Percentiles rank a stretch among this genome's conserved stretches.
phyloP scores from a whole-genome alignment of 64 coral and sea anemone genomes.

The Montipora capricornis region DNA sequence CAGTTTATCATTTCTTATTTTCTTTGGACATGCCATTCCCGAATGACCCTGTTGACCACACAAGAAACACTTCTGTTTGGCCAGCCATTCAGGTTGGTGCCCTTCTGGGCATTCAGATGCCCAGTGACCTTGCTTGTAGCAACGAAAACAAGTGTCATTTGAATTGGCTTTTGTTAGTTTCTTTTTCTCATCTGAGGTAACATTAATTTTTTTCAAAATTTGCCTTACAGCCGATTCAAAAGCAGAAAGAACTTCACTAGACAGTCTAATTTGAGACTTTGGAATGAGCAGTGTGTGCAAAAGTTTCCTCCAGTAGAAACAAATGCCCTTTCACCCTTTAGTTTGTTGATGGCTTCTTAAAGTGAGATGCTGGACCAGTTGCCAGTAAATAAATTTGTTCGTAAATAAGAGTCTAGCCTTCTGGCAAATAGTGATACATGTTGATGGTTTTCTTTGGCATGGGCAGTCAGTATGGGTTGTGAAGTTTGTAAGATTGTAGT shows the following conservation, averaged over 20 bases:
- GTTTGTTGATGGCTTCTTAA: neutral
- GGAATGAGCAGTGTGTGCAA: neutral
- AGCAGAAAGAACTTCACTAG: slow-evolving; percentile 10
- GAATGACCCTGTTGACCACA: slow-evolving; percentile 42
- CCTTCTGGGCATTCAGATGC: neutral
- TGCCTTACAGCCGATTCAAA: slow-evolving; percentile 44
- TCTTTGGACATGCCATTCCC: slow-evolving; percentile 10
- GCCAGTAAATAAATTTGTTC: slow-evolving; percentile 7
- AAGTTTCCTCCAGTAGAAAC: too few species aligned
- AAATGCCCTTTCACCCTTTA: too few species aligned
- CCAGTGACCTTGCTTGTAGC: slow-evolving; percentile 43
- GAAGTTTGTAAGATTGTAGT: slow-evolving; percentile 16
- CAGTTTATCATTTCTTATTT: neutral
- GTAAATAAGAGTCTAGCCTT: neutral
- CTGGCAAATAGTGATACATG: neutral
- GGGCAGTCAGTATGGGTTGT: slow-evolving; percentile 34
- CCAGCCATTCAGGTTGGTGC: slow-evolving; percentile 23
- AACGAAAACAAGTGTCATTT: slow-evolving; percentile 21
- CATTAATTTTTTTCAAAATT: slow-evolving; percentile 13
- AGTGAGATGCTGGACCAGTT: neutral
- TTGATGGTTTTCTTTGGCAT: slow-evolving; percentile 18
- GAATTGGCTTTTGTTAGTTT: neutral
- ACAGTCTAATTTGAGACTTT: neutral
- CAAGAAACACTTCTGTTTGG: slow-evolving; percentile 13
- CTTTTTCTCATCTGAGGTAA: neutral